Base-by-base conservation (phyloP, 2,113 vertebrate species). In the Beaufortia kweichowensis region DNA sequence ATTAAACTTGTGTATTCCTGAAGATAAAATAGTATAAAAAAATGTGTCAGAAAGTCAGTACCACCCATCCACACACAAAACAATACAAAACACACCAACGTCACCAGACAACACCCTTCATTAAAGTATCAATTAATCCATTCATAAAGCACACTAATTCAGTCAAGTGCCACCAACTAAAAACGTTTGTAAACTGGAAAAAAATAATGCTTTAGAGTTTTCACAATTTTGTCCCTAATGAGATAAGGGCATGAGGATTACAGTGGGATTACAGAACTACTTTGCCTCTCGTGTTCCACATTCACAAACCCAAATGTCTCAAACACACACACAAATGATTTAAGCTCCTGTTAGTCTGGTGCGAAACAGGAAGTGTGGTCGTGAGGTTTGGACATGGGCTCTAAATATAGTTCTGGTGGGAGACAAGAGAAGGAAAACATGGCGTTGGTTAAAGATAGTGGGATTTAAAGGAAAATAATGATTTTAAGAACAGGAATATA, bases 331-430 rank as follows among this genome's bases (percentile, higher is more conserved):
- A 69, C 71, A 77, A 78, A 55, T 72, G 77, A 65, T 83, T 81
- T 79, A 69, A n/a, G 64, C 80, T 68, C 68, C 83, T 84, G 82
- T 77, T 73, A 59, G 73, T 78, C 77, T 77, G 29, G 77, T 80
- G 82, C 76, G 72, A 77, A 86, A 88, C 84, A 89, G 91, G 89
- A 92, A 90, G 86, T 79, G 76, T 86, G 87, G 86, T 89, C 77
- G 10, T 67, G n/a, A 81, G 86, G 86, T 88, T 61, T 56, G 77
- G 80, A 81, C 79, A 68, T 83, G 72, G 41, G 21, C n/a, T 70
- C 86, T 86, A 91, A 88, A 90, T 89, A 86, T 90, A 89, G 86
- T 86, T 24, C 17, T 56, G 62, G 76, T 43, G 79, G 74, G 66
- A 84, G 73, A 82, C 50, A 46, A 59, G 57, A 74, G 75, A 70